These are phyloP conservation scores for Ptilonorhynchus violaceus DNA, from an alignment of 2,113 vertebrate species.

Conservation along the genomic window DNA sequence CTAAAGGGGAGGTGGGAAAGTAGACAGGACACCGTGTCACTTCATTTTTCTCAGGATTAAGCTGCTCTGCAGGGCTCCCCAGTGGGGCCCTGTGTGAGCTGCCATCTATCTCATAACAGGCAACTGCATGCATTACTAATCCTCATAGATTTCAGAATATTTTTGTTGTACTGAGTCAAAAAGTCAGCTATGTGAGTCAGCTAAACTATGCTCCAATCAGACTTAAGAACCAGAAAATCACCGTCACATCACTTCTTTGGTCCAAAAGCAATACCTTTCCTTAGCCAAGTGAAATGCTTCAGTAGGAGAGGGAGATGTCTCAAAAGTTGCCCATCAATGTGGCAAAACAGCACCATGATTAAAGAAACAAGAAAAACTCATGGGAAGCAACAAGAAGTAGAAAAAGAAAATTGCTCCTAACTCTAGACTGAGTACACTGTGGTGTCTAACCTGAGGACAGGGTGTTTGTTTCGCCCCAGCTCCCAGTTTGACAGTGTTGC, in stretches of 20 bases:
- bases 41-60: constrained; percentile 16
- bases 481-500: background rate
- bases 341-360: background rate
- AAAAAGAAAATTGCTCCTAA: background rate
- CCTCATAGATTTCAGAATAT: constrained; percentile 31
- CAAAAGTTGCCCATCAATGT: background rate
- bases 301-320: background rate
- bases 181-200: constrained; percentile 50
- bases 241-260: background rate
- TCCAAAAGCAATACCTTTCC: constrained; percentile 33
- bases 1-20: background rate
- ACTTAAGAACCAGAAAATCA: background rate
- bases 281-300: background rate
- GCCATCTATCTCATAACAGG: background rate
- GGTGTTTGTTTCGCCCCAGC: background rate
- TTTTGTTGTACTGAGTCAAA: constrained; percentile 40
- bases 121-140: constrained; percentile 15
- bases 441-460: background rate
- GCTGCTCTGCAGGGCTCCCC: background rate
- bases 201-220: constrained; percentile 17
- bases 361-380: background rate
- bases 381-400: background rate
- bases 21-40: background rate
- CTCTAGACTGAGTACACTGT: background rate
- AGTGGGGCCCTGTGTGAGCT: background rate